These are phyloP conservation scores for Hetaerina americana DNA, from an alignment of 1,140 invertebrate genomes.

Conservation along the genomic window DNA sequence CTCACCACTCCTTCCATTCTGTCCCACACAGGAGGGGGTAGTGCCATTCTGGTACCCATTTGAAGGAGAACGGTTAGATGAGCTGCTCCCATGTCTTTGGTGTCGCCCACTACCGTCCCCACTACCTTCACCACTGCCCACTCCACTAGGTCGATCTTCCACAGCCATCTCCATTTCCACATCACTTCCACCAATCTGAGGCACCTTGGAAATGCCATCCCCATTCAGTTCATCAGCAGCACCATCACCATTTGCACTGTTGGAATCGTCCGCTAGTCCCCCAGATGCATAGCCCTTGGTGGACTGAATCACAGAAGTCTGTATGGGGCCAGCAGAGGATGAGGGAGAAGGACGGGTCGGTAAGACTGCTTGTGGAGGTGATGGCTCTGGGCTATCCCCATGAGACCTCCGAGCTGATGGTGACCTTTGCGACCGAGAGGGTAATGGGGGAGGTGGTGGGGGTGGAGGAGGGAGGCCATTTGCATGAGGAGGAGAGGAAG, in stretches of 20 bases:
- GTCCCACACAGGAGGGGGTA: slow-evolving; percentile 18
- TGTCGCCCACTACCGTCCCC: slow-evolving; percentile 5
- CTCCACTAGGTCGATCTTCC: slow-evolving; percentile 10
- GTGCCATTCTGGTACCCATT: slow-evolving; percentile 54
- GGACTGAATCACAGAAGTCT: slow-evolving; percentile 60
- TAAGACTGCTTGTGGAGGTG: slow-evolving; percentile 6
- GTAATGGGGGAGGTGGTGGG: slow-evolving; percentile 1
- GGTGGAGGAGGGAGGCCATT: slow-evolving; percentile 1
- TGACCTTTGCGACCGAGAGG: neutral
- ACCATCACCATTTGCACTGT: slow-evolving; percentile 9
- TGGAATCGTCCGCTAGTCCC: neutral
- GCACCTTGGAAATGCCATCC: neutral
- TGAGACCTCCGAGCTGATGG: slow-evolving; percentile 13
- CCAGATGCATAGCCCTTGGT: slow-evolving; percentile 35
- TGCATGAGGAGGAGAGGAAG: neutral
- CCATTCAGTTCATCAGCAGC: slow-evolving; percentile 37
- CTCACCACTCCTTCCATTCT: neutral
- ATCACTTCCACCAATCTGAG: slow-evolving; percentile 30
- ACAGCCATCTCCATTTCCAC: slow-evolving; percentile 41
- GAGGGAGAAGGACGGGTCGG: slow-evolving; percentile 30
- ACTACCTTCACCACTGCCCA: slow-evolving; percentile 9
- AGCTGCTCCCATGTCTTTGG: neutral
- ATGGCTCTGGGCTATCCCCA: slow-evolving; percentile 17
- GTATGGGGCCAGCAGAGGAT: slow-evolving; percentile 34
- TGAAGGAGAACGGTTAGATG: slow-evolving; percentile 24